Evolutionary conservation across 1,140 invertebrate genomes (phyloP), one percentile per base, ranked within the genome.

Genomic region (Pseudomyrmex sp.): DNA sequence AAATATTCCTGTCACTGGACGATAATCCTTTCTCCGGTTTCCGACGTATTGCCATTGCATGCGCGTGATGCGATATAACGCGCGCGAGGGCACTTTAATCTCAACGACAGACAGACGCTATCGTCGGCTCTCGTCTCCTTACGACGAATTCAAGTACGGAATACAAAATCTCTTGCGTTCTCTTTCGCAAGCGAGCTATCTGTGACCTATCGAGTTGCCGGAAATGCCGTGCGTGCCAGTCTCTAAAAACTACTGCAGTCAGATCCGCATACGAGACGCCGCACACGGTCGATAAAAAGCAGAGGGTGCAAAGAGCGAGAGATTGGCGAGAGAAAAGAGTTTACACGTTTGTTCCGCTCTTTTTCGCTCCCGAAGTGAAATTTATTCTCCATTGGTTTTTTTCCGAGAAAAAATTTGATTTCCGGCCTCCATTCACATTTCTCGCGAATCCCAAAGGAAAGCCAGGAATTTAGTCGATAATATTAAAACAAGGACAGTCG

Each of bases 141-240:
- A 68, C 15, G 46, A 26, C 26, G 59, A 88, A 86, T 84, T 58
- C 61, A 72, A 18, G 48, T 79, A 80, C 65, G 79, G 80, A 70
- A 18, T 56, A 69, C 54, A 61, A 50, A 54, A 52, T 73, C 75
- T 77, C 80, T 70, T 66, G 59, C 65, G 54, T 70, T 59, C 44
- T 69, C 72, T 54, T 63, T 62, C 83, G 85, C 85, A 5, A 5
- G 35, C 20, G 61, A 63, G 52, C 83, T 79, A 26, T 82, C 56
- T 54, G 2, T 18, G 61, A 35, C 63, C 52, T 82, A 52, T 68
- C 90, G 83, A 72, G 82, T 93, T 93, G 92, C 92, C 93, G 92
- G 93, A 93, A 93, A 93, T 92, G 85, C 92, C 91, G 84, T 86
- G 91, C 91, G 90, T 93, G 92, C 92, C 73, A 23, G 62, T 75